phyloP scores from a whole-genome alignment of 2,888 invertebrate genomes.

The Opisthograptis luteolata region DNA sequence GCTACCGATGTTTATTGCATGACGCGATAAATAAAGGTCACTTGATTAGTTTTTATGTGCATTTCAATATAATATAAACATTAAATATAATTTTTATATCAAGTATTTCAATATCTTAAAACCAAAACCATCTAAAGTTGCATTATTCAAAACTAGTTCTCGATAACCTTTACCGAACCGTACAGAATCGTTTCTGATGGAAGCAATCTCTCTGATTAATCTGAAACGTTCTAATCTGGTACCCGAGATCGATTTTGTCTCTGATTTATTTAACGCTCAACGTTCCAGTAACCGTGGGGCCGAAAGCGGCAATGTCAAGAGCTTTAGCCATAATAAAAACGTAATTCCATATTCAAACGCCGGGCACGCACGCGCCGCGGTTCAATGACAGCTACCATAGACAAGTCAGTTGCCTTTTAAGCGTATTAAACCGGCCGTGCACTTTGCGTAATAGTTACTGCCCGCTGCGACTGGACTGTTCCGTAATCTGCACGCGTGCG shows the following conservation, averaged over 20 bases:
- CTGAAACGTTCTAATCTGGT: conserved; percentile 47
- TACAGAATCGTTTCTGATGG: conserved; percentile 47
- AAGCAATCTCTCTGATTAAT: conserved; percentile 51
- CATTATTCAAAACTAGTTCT: conserved; percentile 45
- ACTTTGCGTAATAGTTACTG: conserved; percentile 69
- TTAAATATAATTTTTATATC: too few relatives aligned
- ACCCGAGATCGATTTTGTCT: conserved; percentile 47
- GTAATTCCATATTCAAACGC: conserved; percentile 71
- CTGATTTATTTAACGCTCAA: conserved; percentile 53
- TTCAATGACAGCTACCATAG: conserved; percentile 75
- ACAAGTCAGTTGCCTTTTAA: conserved; percentile 74
- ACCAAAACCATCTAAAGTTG: conserved; percentile 34
- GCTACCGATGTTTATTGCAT: background rate
- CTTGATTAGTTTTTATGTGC: too few relatives aligned
- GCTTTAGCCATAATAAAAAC: conserved; percentile 67
- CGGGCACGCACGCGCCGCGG: conserved; percentile 60
- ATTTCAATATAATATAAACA: too few relatives aligned
- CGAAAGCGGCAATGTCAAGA: conserved; percentile 75
- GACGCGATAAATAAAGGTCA: background rate
- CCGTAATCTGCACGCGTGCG: conserved; percentile 52
- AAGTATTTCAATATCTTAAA: background rate
- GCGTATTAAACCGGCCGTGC: conserved; percentile 67
- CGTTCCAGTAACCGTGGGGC: conserved; percentile 53
- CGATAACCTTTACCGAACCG: conserved; percentile 51
- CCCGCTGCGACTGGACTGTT: too few relatives aligned